phyloP scores from a whole-genome alignment of 2,797 vertebrate species.

The Clarias laeviceps region DNA sequence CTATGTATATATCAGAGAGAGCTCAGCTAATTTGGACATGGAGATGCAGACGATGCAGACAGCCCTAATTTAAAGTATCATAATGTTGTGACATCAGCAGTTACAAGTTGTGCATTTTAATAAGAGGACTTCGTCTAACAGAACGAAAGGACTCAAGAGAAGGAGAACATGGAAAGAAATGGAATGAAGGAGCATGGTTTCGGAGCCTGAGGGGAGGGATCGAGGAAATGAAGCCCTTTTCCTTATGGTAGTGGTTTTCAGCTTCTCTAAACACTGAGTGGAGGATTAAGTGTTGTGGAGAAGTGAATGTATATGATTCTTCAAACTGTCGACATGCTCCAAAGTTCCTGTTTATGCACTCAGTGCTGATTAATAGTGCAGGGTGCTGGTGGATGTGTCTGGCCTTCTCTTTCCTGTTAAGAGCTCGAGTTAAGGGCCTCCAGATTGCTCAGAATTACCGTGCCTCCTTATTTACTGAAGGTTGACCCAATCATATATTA shows the following conservation, averaged over 20 bases:
- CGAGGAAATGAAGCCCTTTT: slow-evolving; percentile 38
- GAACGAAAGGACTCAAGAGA: background rate
- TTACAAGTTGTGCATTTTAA: background rate
- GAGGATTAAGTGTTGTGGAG: slow-evolving; percentile 62
- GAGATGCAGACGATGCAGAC: background rate
- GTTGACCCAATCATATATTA: background rate
- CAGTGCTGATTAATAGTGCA: slow-evolving; percentile 61
- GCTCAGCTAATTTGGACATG: too few relatives aligned
- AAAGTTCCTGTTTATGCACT: slow-evolving; percentile 75
- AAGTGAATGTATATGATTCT: slow-evolving; percentile 65
- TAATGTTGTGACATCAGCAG: background rate
- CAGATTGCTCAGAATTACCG: background rate
- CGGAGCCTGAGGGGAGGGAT: slow-evolving; percentile 24
- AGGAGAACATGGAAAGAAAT: slow-evolving; percentile 60
- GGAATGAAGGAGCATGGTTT: slow-evolving; percentile 55
- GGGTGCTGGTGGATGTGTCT: slow-evolving; percentile 30
- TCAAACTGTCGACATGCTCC: slow-evolving; percentile 68
- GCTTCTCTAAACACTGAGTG: slow-evolving; percentile 62
- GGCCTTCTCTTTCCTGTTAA: background rate
- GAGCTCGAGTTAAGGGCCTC: background rate
- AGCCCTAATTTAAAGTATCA: background rate
- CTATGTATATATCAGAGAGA: too few relatives aligned
- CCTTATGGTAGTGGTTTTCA: slow-evolving; percentile 44
- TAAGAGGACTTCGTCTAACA: background rate
- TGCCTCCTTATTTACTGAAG: background rate